A percentile compares a stretch with the other conserved stretches of the same genome.
phyloP scores from a whole-genome alignment of 2,797 vertebrate species.

The Chelon auratus region DNA sequence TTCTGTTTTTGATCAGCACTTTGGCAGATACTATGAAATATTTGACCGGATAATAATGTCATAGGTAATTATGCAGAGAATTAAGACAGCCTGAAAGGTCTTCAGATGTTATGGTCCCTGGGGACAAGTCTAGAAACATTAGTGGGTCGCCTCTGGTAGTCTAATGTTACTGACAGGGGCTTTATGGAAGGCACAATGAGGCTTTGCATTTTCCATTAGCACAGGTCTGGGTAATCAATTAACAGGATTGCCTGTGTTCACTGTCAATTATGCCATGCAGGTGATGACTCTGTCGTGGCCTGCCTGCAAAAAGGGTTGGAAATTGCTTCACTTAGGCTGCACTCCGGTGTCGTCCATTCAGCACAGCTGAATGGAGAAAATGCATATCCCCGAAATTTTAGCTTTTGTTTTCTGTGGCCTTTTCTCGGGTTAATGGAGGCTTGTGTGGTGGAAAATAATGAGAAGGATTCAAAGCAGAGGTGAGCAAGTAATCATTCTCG shows the following conservation, averaged over 20 bases:
- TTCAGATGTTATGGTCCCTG: slow-evolving; percentile 8
- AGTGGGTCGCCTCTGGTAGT: slow-evolving; percentile 30
- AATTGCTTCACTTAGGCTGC: slow-evolving; percentile 50
- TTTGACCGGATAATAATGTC: slow-evolving; percentile 25
- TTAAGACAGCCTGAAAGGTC: slow-evolving; percentile 32
- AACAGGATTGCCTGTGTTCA: slow-evolving; percentile 69
- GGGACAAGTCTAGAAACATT: slow-evolving; percentile 36
- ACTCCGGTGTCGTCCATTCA: slow-evolving; percentile 47
- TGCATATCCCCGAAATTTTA: slow-evolving; percentile 25
- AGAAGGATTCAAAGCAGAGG: slow-evolving; percentile 48
- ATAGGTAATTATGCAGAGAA: slow-evolving; percentile 37
- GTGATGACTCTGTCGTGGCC: slow-evolving; percentile 69
- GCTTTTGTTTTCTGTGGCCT: slow-evolving; percentile 25
- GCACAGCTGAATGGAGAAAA: slow-evolving; percentile 42
- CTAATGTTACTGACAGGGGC: slow-evolving; percentile 48
- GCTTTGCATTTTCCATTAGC: slow-evolving; percentile 73
- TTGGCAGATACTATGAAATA: slow-evolving; percentile 23
- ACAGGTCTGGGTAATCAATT: slow-evolving; percentile 71
- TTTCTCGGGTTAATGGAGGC: slow-evolving; percentile 52
- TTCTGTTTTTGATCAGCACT: slow-evolving; percentile 38
- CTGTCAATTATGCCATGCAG: slow-evolving; percentile 74
- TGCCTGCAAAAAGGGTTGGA: slow-evolving; percentile 50
- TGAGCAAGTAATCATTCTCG: slow-evolving; percentile 39
- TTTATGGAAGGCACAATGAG: slow-evolving; percentile 58
- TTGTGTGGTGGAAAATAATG: slow-evolving; percentile 49